Evolutionary conservation across 53 echinoderm and acorn worm species (phyloP).

Genomic region (Arbacia lixula): DNA sequence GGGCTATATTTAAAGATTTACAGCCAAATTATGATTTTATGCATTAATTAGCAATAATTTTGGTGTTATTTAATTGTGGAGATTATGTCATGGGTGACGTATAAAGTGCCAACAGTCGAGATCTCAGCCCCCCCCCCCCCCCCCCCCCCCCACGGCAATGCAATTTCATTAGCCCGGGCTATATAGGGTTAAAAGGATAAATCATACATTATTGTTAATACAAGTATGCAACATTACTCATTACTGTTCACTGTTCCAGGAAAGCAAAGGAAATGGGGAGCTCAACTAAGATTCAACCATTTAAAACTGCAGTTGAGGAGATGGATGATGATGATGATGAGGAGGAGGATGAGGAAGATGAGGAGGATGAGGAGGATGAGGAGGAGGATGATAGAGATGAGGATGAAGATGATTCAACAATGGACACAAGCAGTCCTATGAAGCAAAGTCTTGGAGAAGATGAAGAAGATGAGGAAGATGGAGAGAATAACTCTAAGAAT

Average conservation of each 20-base stretch:
- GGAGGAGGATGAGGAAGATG: slow-evolving; percentile 39
- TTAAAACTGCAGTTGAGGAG: slow-evolving; percentile 1
- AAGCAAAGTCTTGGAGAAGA: slow-evolving; percentile 50
- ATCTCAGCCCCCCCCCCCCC: too few species aligned
- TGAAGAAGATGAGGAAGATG: slow-evolving; percentile 55
- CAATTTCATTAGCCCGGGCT: too few species aligned
- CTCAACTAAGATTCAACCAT: slow-evolving; percentile 1
- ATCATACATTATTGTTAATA: background rate
- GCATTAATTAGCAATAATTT: too few species aligned
- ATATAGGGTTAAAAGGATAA: too few species aligned
- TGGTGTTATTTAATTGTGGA: too few species aligned
- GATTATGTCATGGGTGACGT: too few species aligned
- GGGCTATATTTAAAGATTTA: too few species aligned
- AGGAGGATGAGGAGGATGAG: slow-evolving; percentile 45
- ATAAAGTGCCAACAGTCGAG: too few species aligned
- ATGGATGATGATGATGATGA: slow-evolving; percentile 38
- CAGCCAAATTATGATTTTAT: too few species aligned
- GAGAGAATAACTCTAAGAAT: slow-evolving; percentile 35
- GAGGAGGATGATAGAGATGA: slow-evolving; percentile 59
- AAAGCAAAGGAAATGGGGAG: slow-evolving; percentile 39
- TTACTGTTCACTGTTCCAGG: slow-evolving; percentile 12
- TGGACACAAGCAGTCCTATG: slow-evolving; percentile 16
- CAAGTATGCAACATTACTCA: background rate
- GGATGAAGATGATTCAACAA: slow-evolving; percentile 39
- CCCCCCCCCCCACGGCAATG: too few species aligned